Evolutionary conservation across 2,888 invertebrate species (phyloP).

Genomic region (Sepiola atlantica): DNA sequence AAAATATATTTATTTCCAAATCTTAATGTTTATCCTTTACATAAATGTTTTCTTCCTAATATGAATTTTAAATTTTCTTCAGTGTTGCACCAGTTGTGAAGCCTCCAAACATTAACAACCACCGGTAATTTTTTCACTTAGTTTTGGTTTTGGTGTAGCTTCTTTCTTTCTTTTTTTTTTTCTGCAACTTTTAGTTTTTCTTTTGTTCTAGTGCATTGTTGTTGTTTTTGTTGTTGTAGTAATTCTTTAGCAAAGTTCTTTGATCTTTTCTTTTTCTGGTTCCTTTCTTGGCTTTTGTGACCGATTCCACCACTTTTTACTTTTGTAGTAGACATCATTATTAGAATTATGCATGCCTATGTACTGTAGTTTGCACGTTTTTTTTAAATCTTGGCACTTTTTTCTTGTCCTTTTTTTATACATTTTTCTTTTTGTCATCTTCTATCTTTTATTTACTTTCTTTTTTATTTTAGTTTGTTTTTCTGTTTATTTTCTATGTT

Average conservation of each 20-base stretch:
- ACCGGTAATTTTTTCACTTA: conserved; percentile 44
- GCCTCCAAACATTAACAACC: conserved; percentile 46
- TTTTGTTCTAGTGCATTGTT: neutral
- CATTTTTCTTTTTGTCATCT: too few relatives aligned
- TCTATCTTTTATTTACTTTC: too few relatives aligned
- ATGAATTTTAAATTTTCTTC: conserved; percentile 36
- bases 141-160: neutral
- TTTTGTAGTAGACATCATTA: conserved; percentile 38
- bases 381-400: neutral
- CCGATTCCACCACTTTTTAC: neutral
- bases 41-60: neutral
- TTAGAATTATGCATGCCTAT: conserved; percentile 36
- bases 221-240: neutral
- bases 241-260: neutral
- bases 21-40: neutral
- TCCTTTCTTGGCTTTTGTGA: conserved; percentile 32
- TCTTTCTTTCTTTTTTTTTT: neutral
- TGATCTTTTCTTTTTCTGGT: neutral
- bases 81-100: conserved; percentile 36
- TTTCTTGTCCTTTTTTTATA: too few relatives aligned
- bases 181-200: neutral
- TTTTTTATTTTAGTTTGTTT: too few relatives aligned
- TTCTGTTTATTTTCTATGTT: too few relatives aligned
- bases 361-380: neutral
- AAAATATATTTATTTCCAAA: neutral